phyloP scores from a whole-genome alignment of 2,797 vertebrate species.

The Ibycter americanus region DNA sequence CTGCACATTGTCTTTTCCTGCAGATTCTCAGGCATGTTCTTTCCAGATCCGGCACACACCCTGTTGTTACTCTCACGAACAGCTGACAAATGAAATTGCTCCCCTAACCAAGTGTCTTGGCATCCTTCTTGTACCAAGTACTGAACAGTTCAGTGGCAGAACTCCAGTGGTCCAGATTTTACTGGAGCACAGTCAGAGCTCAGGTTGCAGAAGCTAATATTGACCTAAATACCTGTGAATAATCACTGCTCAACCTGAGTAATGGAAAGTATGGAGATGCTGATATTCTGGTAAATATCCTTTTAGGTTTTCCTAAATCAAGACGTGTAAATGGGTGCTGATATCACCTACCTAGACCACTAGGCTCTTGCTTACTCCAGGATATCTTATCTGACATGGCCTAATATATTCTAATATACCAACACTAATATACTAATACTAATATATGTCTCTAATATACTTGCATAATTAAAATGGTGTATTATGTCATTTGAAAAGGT shows the following conservation, averaged over 20 bases:
- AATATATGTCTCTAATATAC: background rate
- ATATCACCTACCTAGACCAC: background rate
- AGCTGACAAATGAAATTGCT: background rate
- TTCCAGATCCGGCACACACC: background rate
- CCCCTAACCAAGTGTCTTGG: rapidly evolving
- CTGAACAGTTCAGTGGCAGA: background rate
- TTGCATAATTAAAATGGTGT: background rate
- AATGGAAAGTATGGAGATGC: background rate
- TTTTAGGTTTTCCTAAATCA: background rate
- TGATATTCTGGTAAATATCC: background rate
- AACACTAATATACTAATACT: background rate
- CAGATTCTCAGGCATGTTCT: background rate
- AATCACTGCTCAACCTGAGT: background rate
- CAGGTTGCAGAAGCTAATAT: background rate
- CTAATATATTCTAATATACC: background rate
- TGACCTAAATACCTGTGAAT: background rate
- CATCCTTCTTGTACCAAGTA: background rate
- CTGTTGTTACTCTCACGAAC: background rate
- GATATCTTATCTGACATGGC: background rate
- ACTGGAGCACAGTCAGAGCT: background rate
- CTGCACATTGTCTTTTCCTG: background rate
- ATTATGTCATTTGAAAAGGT: background rate
- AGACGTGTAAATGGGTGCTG: background rate
- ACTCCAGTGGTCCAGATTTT: background rate
- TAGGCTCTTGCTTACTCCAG: background rate